phyloP scores from a whole-genome alignment of 2,113 vertebrate genomes.

The Macrotus californicus region DNA sequence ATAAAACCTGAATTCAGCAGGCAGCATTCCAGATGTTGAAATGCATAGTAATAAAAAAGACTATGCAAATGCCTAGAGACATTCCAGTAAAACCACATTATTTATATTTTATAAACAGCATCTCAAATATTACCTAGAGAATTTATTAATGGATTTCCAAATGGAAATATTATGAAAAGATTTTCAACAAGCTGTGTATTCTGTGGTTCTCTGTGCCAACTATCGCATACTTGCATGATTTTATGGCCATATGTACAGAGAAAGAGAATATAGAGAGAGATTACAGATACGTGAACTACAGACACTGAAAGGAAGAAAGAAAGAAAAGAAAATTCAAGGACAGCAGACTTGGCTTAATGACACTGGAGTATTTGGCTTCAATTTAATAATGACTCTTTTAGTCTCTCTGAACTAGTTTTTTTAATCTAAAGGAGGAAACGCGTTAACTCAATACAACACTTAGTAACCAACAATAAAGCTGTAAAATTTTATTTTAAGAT shows the following conservation, averaged over 20 bases:
- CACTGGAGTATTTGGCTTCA: conserved; percentile 59
- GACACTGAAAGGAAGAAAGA: background rate
- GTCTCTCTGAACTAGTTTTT: conserved; percentile 52
- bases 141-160: conserved; percentile 65
- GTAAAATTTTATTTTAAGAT: conserved; percentile 75
- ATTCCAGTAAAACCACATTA: conserved; percentile 56
- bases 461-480: conserved; percentile 72
- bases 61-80: conserved; percentile 54
- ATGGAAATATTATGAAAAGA: conserved; percentile 43
- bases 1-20: conserved; percentile 63
- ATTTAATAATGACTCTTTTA: conserved; percentile 49
- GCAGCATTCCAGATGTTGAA: conserved; percentile 76
- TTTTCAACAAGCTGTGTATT: conserved; percentile 45
- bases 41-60: conserved; percentile 72
- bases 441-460: conserved; percentile 73
- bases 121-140: conserved; percentile 66
- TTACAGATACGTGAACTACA: background rate
- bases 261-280: conserved; percentile 7
- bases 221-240: background rate
- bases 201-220: conserved; percentile 27
- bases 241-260: conserved; percentile 9
- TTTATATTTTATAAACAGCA: conserved; percentile 45
- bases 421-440: conserved; percentile 75
- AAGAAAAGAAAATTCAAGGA: conserved; percentile 4
- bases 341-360: conserved; percentile 37